Percentiles rank a stretch among this genome's conserved stretches.
Evolutionary conservation across 2,888 invertebrate genomes (phyloP).

Genomic region (Plebejus anna): DNA sequence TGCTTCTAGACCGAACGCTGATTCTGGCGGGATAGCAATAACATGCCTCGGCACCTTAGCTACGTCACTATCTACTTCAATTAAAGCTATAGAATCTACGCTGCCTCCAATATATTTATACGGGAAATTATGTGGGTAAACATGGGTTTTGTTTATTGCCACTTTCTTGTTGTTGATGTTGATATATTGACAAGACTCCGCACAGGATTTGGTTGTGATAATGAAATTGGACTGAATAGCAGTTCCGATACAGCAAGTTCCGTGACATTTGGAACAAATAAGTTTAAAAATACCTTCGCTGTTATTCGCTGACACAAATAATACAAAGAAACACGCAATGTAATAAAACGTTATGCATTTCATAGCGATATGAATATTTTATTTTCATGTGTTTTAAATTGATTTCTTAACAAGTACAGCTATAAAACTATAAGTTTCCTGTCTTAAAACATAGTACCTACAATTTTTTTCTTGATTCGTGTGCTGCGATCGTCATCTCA

Average conservation of each 20-base stretch:
- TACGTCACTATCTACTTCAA: conserved; percentile 32
- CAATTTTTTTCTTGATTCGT: background rate
- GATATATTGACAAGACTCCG: conserved; percentile 47
- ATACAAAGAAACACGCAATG: conserved; percentile 29
- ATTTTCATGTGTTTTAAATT: conserved; percentile 4
- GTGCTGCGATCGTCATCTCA: no score
- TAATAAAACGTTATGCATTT: conserved; percentile 12
- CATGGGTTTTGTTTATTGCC: conserved; percentile 26
- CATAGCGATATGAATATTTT: conserved; percentile 15
- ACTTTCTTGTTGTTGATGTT: conserved; percentile 28
- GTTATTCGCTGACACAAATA: conserved; percentile 38
- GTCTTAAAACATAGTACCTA: no score
- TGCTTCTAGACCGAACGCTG: conserved; percentile 45
- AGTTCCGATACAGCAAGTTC: conserved; percentile 51
- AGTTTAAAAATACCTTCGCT: conserved; percentile 45
- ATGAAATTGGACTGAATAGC: conserved; percentile 47
- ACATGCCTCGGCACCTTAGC: conserved; percentile 38
- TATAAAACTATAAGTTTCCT: background rate
- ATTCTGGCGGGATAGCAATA: conserved; percentile 43
- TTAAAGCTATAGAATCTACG: conserved; percentile 34
- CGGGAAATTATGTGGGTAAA: conserved; percentile 30
- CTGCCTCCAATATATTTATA: conserved; percentile 31
- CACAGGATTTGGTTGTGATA: conserved; percentile 53
- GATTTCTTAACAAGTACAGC: background rate
- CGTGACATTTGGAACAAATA: conserved; percentile 43